These are phyloP conservation scores for Rhingia rostrata DNA, from an alignment of 2,888 invertebrate species.

Conservation along the genomic window DNA sequence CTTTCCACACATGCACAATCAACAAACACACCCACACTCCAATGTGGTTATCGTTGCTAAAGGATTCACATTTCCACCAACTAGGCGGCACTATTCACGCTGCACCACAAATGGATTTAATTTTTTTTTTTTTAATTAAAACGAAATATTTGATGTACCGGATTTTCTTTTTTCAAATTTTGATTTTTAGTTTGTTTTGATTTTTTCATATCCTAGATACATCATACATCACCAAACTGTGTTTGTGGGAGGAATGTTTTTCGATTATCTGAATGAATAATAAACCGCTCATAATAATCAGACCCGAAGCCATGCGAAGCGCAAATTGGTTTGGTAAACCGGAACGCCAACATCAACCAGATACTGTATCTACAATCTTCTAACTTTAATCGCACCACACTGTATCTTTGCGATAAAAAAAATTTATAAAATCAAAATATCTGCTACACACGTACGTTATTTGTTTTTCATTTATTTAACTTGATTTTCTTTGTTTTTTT, in stretches of 20 bases:
- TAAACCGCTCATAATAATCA: constrained; percentile 11
- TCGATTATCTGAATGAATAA: neutral
- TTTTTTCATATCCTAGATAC: constrained; percentile 4
- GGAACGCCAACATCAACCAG: constrained; percentile 29
- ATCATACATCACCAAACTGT: neutral
- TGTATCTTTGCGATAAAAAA: constrained; percentile 51
- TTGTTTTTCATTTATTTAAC: constrained; percentile 58
- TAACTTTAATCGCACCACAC: constrained; percentile 66
- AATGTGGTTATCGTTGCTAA: neutral
- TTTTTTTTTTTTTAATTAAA: neutral
- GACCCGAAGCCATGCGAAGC: constrained; percentile 17
- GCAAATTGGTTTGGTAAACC: constrained; percentile 31
- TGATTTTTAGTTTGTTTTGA: neutral
- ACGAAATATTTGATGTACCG: neutral
- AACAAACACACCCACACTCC: neutral
- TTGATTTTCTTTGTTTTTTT: constrained; percentile 44
- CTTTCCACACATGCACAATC: no score
- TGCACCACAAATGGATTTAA: neutral
- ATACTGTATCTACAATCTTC: constrained; percentile 47
- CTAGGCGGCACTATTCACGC: neutral
- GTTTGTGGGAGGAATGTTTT: neutral
- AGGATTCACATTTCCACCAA: constrained; percentile 39
- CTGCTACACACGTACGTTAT: constrained; percentile 55
- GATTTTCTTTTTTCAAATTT: neutral
- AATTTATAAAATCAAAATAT: no score